Conservation (phyloP, 2,888 invertebrate species). For the Drosophila affinis region DNA sequence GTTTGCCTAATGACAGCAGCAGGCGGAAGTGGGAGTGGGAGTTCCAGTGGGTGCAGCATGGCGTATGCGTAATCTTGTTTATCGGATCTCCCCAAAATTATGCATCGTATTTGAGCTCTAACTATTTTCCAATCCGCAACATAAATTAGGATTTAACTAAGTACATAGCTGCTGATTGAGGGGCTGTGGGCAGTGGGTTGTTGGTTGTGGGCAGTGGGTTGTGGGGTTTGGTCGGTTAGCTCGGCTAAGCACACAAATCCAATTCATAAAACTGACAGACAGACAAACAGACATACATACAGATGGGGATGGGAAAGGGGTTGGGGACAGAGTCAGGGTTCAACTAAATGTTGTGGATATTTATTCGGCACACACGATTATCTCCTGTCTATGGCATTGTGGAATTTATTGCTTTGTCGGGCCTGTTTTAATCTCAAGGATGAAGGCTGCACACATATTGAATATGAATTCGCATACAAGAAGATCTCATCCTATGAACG, state of each 20-base stretch:
- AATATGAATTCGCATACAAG: background rate
- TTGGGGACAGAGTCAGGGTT: background rate
- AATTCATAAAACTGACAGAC: constrained; percentile 58
- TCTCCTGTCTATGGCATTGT: constrained; percentile 10
- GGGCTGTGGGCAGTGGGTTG: background rate
- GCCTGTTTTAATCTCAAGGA: background rate
- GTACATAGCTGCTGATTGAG: constrained; percentile 14
- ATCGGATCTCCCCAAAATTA: constrained; percentile 57
- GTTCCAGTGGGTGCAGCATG: constrained; percentile 10
- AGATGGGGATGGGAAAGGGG: background rate
- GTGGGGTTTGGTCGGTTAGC: constrained; percentile 32
- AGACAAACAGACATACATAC: background rate
- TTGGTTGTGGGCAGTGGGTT: background rate
- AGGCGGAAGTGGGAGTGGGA: background rate
- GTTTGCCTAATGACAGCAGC: constrained; percentile 18
- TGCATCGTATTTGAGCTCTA: constrained; percentile 40
- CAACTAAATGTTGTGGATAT: constrained; percentile 63
- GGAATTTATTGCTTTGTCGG: background rate
- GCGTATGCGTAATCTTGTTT: constrained; percentile 72
- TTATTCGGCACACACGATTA: constrained; percentile 47
- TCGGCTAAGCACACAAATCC: constrained; percentile 51
- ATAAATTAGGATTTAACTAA: constrained; percentile 60
- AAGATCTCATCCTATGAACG: background rate
- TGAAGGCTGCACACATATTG: background rate
- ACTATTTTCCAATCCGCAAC: constrained; percentile 58